These are phyloP conservation scores for Eubucco bourcierii DNA, from an alignment of 2,113 vertebrate species.

Conservation along the genomic window DNA sequence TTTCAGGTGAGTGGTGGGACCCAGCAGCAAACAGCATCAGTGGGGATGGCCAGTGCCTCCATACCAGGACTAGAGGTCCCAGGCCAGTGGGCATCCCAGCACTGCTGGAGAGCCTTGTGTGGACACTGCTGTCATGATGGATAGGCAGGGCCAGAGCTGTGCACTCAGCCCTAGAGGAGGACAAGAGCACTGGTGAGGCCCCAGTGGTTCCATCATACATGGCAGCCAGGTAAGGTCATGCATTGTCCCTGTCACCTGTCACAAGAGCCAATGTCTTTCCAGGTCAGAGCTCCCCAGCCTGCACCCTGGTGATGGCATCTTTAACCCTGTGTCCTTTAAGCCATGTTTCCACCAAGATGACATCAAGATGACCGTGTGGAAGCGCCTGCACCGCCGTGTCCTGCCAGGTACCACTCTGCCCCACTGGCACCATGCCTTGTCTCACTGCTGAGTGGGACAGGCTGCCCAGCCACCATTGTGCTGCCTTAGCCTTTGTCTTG, in stretches of 20 bases:
- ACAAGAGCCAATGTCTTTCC: background rate
- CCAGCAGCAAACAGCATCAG: background rate
- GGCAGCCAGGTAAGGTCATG: background rate
- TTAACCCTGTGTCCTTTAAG: conserved; percentile 81
- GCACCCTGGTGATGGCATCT: conserved; percentile 65
- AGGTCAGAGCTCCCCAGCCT: conserved; percentile 74
- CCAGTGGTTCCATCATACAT: background rate
- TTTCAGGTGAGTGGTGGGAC: conserved; percentile 74
- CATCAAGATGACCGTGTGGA: conserved; percentile 86
- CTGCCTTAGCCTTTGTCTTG: background rate
- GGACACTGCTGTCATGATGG: background rate
- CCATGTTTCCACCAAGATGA: conserved; percentile 84
- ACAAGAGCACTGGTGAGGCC: background rate
- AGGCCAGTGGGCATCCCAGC: background rate
- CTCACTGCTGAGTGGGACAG: accelerated
- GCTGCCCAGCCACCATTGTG: accelerated
- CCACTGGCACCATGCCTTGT: accelerated
- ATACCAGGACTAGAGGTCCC: background rate
- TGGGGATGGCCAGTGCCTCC: background rate
- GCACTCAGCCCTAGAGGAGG: background rate
- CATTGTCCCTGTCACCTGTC: accelerated
- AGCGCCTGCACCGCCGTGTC: conserved; percentile 79
- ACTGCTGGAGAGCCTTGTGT: background rate
- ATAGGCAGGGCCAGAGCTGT: background rate
- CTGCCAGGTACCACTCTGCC: conserved; percentile 74